phyloP scores from a whole-genome alignment of 2,888 invertebrate genomes.

The Icerya purchasi region DNA sequence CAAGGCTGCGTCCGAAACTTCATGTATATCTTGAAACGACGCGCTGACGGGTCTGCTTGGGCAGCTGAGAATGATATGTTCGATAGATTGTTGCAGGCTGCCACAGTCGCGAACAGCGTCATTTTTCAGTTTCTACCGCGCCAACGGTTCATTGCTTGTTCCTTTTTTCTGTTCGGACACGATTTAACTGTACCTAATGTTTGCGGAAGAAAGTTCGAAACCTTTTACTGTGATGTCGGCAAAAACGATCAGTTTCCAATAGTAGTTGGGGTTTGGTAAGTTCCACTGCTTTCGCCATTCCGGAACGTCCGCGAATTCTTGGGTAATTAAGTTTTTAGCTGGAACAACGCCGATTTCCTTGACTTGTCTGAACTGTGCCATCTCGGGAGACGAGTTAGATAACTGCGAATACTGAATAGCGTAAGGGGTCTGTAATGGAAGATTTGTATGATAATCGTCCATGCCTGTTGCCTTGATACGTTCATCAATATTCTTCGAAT shows the following conservation, averaged over 20 bases:
- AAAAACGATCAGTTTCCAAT: neutral
- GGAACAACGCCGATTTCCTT: neutral
- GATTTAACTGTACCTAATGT: neutral
- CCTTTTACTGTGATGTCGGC: neutral
- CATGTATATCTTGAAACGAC: neutral
- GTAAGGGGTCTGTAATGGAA: too few species aligned
- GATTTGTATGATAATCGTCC: too few species aligned
- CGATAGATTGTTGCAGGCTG: neutral
- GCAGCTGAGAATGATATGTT: neutral
- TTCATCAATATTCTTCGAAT: too few species aligned
- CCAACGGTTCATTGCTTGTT: neutral
- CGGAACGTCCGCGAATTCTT: neutral
- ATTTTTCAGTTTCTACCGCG: neutral
- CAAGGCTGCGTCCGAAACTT: neutral
- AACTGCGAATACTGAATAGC: too few species aligned
- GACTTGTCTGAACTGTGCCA: too few species aligned
- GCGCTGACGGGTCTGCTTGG: neutral
- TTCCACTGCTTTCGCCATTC: neutral
- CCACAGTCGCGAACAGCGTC: neutral
- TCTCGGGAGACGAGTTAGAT: too few species aligned
- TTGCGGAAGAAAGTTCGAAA: neutral
- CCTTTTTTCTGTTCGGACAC: neutral
- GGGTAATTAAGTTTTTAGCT: neutral
- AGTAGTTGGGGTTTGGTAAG: neutral
- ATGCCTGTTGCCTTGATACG: too few species aligned